These are phyloP conservation scores for Ricordea florida DNA, from an alignment of 92 coral and sea anemone species.

Conservation along the genomic window DNA sequence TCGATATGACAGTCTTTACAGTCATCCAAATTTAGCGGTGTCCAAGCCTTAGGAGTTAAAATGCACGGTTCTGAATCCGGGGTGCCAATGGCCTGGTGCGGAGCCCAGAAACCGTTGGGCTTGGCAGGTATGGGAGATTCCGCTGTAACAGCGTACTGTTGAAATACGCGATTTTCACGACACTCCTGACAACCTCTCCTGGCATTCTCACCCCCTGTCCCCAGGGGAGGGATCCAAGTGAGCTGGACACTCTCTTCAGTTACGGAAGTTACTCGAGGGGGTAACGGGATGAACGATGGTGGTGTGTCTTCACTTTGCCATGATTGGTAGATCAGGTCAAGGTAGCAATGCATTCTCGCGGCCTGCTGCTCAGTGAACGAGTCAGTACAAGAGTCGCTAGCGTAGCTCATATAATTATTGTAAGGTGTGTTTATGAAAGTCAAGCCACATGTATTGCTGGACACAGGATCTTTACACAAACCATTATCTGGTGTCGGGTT, in stretches of 20 bases:
- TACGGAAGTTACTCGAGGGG: constrained; percentile 86
- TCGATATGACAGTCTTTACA: constrained; percentile 77
- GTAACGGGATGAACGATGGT: constrained; percentile 93
- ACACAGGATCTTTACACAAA: constrained; percentile 68
- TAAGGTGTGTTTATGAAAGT: constrained; percentile 76
- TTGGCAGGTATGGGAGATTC: constrained; percentile 65
- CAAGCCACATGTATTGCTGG: constrained; percentile 1
- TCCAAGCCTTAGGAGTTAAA: constrained; percentile 67
- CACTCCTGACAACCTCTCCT: constrained; percentile 86
- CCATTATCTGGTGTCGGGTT: constrained; percentile 84
- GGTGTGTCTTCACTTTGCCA: constrained; percentile 80
- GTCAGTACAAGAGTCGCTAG: constrained; percentile 78
- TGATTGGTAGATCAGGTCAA: constrained; percentile 86
- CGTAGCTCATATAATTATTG: constrained; percentile 90
- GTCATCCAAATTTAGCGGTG: constrained; percentile 21
- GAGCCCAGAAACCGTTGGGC: constrained; percentile 79
- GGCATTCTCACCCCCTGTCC: constrained; percentile 90
- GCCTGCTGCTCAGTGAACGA: constrained; percentile 90
- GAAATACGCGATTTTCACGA: constrained; percentile 75
- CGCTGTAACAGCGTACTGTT: constrained; percentile 91
- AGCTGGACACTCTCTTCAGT: constrained; percentile 58
- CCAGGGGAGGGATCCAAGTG: constrained; percentile 95
- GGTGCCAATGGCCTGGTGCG: constrained; percentile 95
- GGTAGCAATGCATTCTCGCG: constrained; percentile 96
- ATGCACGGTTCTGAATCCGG: constrained; percentile 86